A percentile compares a stretch with the other conserved stretches of the same genome.
These are phyloP conservation scores for Ennomos fuscantarius DNA, from an alignment of 2,888 invertebrate species.

Conservation along the genomic window DNA sequence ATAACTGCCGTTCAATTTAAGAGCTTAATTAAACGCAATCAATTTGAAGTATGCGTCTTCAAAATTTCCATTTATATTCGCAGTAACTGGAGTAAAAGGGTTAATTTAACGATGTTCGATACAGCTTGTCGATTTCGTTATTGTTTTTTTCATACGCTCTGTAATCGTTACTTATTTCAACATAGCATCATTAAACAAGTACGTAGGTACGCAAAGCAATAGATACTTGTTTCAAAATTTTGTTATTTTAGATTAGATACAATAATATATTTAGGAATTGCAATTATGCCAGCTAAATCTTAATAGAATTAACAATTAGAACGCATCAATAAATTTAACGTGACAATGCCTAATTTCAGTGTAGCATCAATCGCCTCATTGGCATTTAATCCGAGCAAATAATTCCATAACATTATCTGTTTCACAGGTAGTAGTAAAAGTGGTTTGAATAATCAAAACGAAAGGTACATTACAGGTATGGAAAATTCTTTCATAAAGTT, in stretches of 20 bases:
- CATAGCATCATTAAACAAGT: too few species aligned
- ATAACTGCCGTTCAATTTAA: conserved; percentile 10
- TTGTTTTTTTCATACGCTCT: neutral
- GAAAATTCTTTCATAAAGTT: neutral
- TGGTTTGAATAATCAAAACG: neutral
- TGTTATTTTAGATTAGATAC: too few species aligned
- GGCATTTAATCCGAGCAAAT: conserved; percentile 29
- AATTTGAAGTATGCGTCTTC: conserved; percentile 5
- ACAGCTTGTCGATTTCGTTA: neutral
- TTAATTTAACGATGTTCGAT: conserved; percentile 2
- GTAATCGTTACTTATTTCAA: neutral
- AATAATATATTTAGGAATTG: too few species aligned
- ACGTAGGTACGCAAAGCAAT: too few species aligned
- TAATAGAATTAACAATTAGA: conserved; percentile 11
- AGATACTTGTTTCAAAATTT: too few species aligned
- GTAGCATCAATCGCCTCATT: conserved; percentile 23
- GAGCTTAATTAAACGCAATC: conserved; percentile 14
- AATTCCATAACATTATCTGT: conserved; percentile 63
- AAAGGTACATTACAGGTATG: neutral
- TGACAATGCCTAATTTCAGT: conserved; percentile 14
- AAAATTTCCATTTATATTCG: conserved; percentile 1
- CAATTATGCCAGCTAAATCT: conserved; percentile 1
- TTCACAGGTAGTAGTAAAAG: conserved; percentile 58
- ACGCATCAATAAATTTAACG: conserved; percentile 15
- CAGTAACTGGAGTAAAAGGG: neutral